These are phyloP conservation scores for Gastrophysa polygoni DNA, from an alignment of 2,888 invertebrate species.

Conservation along the genomic window DNA sequence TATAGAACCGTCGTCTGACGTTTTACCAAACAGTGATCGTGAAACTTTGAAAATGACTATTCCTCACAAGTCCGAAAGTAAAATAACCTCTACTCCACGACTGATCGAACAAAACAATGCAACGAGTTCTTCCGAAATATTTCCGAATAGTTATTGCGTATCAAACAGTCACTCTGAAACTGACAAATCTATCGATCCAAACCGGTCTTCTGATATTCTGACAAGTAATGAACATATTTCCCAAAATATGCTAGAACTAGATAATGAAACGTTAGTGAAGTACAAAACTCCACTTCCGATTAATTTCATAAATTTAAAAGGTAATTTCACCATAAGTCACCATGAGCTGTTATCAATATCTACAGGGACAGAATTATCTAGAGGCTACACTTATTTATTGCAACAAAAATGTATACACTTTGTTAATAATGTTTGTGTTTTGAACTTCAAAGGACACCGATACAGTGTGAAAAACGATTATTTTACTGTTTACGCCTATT, in stretches of 20 bases:
- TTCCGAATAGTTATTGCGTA: no score
- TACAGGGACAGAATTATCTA: no score
- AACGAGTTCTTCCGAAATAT: no score
- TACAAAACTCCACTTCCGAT: background rate
- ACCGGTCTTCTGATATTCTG: constrained; percentile 2
- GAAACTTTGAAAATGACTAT: no score
- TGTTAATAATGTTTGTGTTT: constrained; percentile 10
- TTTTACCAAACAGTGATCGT: no score
- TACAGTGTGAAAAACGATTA: constrained; percentile 12
- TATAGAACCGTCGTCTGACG: no score
- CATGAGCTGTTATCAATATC: background rate
- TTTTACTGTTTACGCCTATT: constrained; percentile 1
- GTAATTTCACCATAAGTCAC: background rate
- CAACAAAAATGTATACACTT: background rate
- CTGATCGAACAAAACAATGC: no score
- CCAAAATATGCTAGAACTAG: constrained; percentile 1
- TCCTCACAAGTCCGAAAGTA: no score
- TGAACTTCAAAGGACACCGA: constrained; percentile 5
- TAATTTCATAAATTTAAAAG: background rate
- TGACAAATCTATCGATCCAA: background rate
- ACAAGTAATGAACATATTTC: constrained; percentile 5
- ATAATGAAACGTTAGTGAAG: background rate
- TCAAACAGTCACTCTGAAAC: no score
- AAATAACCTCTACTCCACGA: no score
- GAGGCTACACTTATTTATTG: background rate